phyloP scores from a whole-genome alignment of 2,113 vertebrate species.

The Edolisoma coerulescens region DNA sequence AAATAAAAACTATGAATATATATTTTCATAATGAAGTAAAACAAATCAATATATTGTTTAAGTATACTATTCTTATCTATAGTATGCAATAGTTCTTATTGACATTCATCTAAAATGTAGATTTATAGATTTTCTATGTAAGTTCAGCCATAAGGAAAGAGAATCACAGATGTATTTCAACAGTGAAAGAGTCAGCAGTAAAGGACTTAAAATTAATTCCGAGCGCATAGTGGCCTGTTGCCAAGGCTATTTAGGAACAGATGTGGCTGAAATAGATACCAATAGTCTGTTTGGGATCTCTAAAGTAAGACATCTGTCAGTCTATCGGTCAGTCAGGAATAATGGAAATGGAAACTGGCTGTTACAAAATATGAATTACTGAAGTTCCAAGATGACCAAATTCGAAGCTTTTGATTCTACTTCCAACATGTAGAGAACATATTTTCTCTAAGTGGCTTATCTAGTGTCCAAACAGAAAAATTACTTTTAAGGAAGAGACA shows the following conservation, averaged over 20 bases:
- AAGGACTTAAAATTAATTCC: conserved; percentile 70
- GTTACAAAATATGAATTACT: conserved; percentile 46
- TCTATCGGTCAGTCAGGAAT: conserved; percentile 75
- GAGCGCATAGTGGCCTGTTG: conserved; percentile 66
- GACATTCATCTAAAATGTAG: neutral
- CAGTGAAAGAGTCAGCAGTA: conserved; percentile 54
- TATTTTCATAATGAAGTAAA: conserved; percentile 6
- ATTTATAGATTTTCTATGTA: neutral
- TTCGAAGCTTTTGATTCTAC: conserved; percentile 28
- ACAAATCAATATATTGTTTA: neutral
- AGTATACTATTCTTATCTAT: neutral
- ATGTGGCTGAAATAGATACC: conserved; percentile 87
- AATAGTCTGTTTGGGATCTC: conserved; percentile 80
- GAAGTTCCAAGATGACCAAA: conserved; percentile 28
- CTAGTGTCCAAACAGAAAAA: neutral
- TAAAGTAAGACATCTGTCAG: conserved; percentile 87
- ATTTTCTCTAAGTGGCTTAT: neutral
- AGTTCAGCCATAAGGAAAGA: conserved; percentile 6
- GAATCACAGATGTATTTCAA: conserved; percentile 42
- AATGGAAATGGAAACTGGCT: conserved; percentile 68
- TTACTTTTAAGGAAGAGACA: neutral
- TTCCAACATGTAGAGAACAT: neutral
- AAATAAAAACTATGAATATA: neutral
- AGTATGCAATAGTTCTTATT: neutral
- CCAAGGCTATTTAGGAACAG: conserved; percentile 83